Evolutionary conservation across 2,797 vertebrate species (phyloP).

Genomic region (Phalanger gymnotis): DNA sequence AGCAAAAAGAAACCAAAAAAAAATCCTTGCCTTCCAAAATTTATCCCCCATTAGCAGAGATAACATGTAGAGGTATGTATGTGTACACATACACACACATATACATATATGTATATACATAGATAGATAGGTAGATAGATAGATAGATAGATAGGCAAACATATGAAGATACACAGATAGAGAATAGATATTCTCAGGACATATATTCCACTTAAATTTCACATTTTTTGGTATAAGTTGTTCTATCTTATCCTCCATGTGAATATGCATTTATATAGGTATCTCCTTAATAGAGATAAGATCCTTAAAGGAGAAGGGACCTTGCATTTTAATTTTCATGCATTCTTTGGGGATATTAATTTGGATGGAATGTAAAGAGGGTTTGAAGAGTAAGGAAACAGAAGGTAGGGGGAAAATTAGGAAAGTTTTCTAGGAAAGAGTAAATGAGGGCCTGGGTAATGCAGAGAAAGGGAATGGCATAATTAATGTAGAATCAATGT

Average conservation of each 20-base stretch:
- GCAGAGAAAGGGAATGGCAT: background rate
- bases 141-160: background rate
- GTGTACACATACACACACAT: background rate
- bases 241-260: background rate
- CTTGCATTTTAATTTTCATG: background rate
- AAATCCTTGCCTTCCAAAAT: background rate
- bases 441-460: background rate
- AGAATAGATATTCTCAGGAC: background rate
- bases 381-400: background rate
- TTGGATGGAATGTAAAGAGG: background rate
- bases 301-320: background rate
- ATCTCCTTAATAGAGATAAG: background rate
- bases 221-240: background rate
- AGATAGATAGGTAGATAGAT: too few relatives aligned
- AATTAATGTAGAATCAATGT: background rate
- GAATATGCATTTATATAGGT: background rate
- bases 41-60: background rate
- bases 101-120: too few relatives aligned
- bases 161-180: background rate
- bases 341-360: background rate
- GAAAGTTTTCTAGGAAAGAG: background rate
- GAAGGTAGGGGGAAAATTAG: background rate
- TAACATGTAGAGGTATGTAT: background rate
- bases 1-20: too few relatives aligned
- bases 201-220: background rate